These are phyloP conservation scores for Tipula helvola DNA, from an alignment of 2,888 invertebrate species.

Conservation along the genomic window DNA sequence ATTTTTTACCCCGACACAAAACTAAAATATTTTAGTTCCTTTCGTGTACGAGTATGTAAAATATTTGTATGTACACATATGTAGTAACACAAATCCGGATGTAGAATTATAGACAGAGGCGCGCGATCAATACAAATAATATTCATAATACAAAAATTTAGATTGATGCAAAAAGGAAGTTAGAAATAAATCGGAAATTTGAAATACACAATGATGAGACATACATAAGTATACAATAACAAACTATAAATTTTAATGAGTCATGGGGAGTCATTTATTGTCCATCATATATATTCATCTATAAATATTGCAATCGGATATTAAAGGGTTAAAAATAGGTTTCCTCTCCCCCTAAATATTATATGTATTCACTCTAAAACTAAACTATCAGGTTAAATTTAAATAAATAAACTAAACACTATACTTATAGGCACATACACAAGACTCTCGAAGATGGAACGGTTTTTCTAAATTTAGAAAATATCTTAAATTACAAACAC, in stretches of 20 bases:
- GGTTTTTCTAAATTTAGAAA: neutral
- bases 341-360: neutral
- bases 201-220: neutral
- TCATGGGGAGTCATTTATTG: neutral
- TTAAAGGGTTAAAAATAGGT: neutral
- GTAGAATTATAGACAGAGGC: neutral
- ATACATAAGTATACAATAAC: neutral
- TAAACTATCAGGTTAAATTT: neutral
- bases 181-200: neutral
- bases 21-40: neutral
- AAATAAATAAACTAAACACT: neutral
- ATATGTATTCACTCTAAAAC: neutral
- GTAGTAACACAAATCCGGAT: neutral
- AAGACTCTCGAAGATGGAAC: neutral
- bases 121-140: neutral
- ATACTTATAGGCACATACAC: neutral
- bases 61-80: too few relatives aligned
- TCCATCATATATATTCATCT: neutral
- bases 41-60: neutral
- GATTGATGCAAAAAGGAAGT: neutral
- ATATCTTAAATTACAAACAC: neutral
- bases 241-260: neutral
- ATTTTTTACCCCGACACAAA: neutral
- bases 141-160: neutral
- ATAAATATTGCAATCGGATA: neutral